Evolutionary conservation across 2,113 vertebrate species (phyloP), one percentile per base, ranked within the genome.

Genomic region (Embiotoca jacksoni): DNA sequence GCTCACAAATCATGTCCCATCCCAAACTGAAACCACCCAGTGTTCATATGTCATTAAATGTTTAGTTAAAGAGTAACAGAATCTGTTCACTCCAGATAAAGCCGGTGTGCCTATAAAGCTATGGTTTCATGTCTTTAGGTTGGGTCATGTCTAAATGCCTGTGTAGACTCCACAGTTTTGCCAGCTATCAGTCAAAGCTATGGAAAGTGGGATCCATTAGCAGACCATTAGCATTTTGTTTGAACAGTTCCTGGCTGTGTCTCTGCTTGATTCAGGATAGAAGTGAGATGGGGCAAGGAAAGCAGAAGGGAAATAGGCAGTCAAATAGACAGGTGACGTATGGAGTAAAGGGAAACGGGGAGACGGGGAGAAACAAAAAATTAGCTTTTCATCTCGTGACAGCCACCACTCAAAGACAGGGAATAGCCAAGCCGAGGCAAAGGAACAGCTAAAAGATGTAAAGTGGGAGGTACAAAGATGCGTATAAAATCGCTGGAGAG

Each of bases 211-310:
- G 75, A 81, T 85, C 81, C 83, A 90, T 90, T 87, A 89, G 74
- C 50, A 79, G 62, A 61, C 72, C 81, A 85, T 91, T 86, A 83
- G 71, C 77, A 86, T 92, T 91, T 88, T 85, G 82, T 87, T 87
- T 88, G 81, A 90, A 87, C 79, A 73, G 50, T 79, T 81, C 56
- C 79, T 72, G 65, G 58, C 84, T 80, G 82, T 75, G 74, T 85
- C 72, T 85, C 52, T 39, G 79, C 75, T 76, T 84, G 68, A 86
- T 86, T 75, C 52, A 77, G 72, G 63, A 60, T 70, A 41, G 72
- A 75, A 61, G 79, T 75, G 70, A 68, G 77, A 74, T 47, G 60
- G 69, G 77, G 60, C 9, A 52, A 52, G 30, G 63, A 80, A 59
- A 72, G 67, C 41, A 54, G 36, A 61, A 58, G 69, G 55, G 60